Percentiles rank a stretch among this genome's conserved stretches.
phyloP scores from a whole-genome alignment of 2,113 vertebrate genomes.

The Leptobrachium ailaonicum region DNA sequence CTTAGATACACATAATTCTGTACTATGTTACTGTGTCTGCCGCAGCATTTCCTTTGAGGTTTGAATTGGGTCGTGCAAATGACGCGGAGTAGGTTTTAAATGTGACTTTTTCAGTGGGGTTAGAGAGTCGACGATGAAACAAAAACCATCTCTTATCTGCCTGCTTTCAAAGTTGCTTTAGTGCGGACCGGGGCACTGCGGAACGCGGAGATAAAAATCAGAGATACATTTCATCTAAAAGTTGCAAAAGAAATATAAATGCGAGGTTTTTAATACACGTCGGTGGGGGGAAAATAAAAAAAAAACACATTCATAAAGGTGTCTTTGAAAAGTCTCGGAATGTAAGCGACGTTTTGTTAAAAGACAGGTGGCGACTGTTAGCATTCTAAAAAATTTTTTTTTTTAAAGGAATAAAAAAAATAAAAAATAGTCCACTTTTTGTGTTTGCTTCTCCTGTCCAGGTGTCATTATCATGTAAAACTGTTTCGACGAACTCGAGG shows the following conservation, averaged over 20 bases:
- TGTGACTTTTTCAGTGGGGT: too few relatives aligned
- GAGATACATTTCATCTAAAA: neutral
- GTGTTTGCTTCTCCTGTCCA: constrained; percentile 39
- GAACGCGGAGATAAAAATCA: neutral
- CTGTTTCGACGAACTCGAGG: constrained; percentile 16
- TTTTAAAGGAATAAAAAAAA: too few relatives aligned
- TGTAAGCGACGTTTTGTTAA: constrained; percentile 41
- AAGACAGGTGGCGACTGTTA: constrained; percentile 45
- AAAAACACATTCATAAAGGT: constrained; percentile 29
- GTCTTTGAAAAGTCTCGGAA: constrained; percentile 41
- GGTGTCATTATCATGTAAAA: constrained; percentile 44
- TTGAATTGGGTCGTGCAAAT: too few relatives aligned
- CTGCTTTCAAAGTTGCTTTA: neutral
- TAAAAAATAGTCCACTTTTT: constrained; percentile 38
- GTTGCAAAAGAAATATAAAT: constrained; percentile 41
- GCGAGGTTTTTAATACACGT: constrained; percentile 31
- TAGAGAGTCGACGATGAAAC: too few relatives aligned
- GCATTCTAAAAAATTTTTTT: constrained; percentile 7
- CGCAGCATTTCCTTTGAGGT: too few relatives aligned
- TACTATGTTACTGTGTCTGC: too few relatives aligned
- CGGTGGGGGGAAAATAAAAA: constrained; percentile 28
- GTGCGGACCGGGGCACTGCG: neutral
- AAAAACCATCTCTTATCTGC: too few relatives aligned
- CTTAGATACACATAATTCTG: too few relatives aligned
- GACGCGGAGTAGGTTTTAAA: too few relatives aligned